Evolutionary conservation across 2,888 invertebrate species (phyloP), one percentile per base, ranked within the genome.

Genomic region (Cheiracanthium punctorium): DNA sequence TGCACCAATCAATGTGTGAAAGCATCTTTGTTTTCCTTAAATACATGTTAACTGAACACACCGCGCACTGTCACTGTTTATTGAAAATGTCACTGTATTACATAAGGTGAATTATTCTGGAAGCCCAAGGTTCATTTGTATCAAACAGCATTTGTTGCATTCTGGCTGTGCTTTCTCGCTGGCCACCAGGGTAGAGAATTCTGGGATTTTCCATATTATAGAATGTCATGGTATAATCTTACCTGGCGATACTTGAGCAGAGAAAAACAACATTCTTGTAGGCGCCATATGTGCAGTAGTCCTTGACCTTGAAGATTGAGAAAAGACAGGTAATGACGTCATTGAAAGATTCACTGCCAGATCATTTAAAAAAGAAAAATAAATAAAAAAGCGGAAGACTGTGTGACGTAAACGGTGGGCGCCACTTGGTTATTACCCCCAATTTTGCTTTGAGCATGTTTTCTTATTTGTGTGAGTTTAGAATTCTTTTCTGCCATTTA

Each of bases 401-500:
- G 1, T 8, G 37, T 72, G 72, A 74, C 29, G 65, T 29, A 32
- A 43, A 48, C 30, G 64, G 48, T 48, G 73, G 80, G 82, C 82
- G 82, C 82, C 74, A 64, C 70, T 64, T 82, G 82, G 82, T 75
- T 82, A 74, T 82, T 82, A 82, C 82, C 82, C 82, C 33, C 32
- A 33, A n/a, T 24, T 17, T 58, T 24, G 58, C 58, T 24, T 58
- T 58, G 58, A 58, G 28, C 48, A 8, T 58, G 33, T 0, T n/a
- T 8, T 32, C 32, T 72, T 30, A 41, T 80, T 72, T 80, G 65
- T 72, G 20, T 24, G 58, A 24, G 20, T 48, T 12, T 64, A 29
- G 24, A 64, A 65, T 80, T 80, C 72, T 72, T 80, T 71, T 30
- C 71, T 43, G n/a, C 80, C 80, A 72, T 80, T 72, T 80, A 72